Evolutionary conservation across 2,888 invertebrate genomes (phyloP).

Genomic region (Galeruca laticollis): DNA sequence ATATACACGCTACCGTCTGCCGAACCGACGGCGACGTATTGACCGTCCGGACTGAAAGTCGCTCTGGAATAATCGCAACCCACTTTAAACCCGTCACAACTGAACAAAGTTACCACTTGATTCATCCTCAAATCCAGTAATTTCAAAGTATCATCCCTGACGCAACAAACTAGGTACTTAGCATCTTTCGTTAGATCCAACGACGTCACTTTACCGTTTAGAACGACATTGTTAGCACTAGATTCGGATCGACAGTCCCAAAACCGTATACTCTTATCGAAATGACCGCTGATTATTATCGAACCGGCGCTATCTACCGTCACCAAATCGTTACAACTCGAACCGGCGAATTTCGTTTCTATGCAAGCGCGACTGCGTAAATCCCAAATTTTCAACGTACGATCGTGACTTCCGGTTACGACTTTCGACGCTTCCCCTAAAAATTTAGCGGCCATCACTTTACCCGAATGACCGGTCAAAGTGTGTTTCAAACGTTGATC

Average conservation of each 20-base stretch:
- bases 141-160: constrained; percentile 95
- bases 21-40: constrained; percentile 91
- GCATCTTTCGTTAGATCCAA: constrained; percentile 94
- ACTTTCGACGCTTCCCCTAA: constrained; percentile 92
- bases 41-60: constrained; percentile 90
- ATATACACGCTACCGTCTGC: constrained; percentile 92
- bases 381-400: constrained; percentile 99
- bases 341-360: constrained; percentile 95
- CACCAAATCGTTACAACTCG: constrained; percentile 96
- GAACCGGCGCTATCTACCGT: constrained; percentile 89
- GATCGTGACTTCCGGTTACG: constrained; percentile 97
- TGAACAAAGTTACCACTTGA: constrained; percentile 88
- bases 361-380: constrained; percentile 90
- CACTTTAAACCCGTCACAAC: constrained; percentile 95
- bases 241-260: constrained; percentile 95
- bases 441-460: constrained; percentile 97
- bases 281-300: constrained; percentile 96
- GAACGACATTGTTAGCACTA: constrained; percentile 85
- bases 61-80: constrained; percentile 95
- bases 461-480: constrained; percentile 95
- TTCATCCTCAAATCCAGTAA: constrained; percentile 95
- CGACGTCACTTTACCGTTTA: constrained; percentile 96
- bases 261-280: constrained; percentile 95
- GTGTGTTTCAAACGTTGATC: constrained; percentile 95
- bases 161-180: constrained; percentile 90